Percentiles rank a stretch among this genome's conserved stretches.
These are phyloP conservation scores for Drosophila limbata DNA, from an alignment of 2,888 invertebrate species.

Conservation along the genomic window DNA sequence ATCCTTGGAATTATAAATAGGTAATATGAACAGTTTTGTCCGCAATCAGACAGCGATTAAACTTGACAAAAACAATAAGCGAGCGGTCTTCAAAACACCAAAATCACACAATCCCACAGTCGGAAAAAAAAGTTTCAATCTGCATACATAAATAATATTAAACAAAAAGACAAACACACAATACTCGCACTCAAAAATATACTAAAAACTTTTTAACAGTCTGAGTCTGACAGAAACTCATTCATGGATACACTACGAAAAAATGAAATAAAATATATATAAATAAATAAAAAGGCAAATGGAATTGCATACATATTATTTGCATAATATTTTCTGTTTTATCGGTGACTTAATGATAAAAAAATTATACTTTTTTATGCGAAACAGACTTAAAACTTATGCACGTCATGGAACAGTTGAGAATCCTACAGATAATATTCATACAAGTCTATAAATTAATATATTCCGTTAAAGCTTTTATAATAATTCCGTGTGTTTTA, in stretches of 20 bases:
- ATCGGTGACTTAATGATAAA: conserved; percentile 45
- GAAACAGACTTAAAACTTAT: conserved; percentile 11
- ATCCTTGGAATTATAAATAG: conserved; percentile 69
- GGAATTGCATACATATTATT: conserved; percentile 57
- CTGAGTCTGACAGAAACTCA: conserved; percentile 40
- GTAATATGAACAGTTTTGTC: conserved; percentile 51
- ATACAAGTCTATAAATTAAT: conserved; percentile 22
- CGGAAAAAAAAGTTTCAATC: conserved; percentile 48
- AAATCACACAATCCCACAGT: conserved; percentile 43
- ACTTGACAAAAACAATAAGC: conserved; percentile 67
- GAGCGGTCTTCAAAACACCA: conserved; percentile 33
- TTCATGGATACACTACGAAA: conserved; percentile 43
- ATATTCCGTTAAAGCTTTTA: conserved; percentile 6
- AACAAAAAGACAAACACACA: conserved; percentile 56
- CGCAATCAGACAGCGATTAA: conserved; percentile 73
- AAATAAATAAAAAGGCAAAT: conserved; percentile 26
- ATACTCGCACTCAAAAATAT: conserved; percentile 31
- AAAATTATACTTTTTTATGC: conserved; percentile 24
- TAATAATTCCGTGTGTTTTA: conserved; percentile 21
- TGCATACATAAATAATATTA: conserved; percentile 76
- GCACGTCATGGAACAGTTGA: conserved; percentile 10
- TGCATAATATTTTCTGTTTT: conserved; percentile 49
- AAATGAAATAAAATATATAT: conserved; percentile 15
- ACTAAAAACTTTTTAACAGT: conserved; percentile 51
- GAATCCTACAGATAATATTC: conserved; percentile 21